These are phyloP conservation scores for Miltochrista miniata DNA, from an alignment of 2,888 invertebrate genomes.

Conservation along the genomic window DNA sequence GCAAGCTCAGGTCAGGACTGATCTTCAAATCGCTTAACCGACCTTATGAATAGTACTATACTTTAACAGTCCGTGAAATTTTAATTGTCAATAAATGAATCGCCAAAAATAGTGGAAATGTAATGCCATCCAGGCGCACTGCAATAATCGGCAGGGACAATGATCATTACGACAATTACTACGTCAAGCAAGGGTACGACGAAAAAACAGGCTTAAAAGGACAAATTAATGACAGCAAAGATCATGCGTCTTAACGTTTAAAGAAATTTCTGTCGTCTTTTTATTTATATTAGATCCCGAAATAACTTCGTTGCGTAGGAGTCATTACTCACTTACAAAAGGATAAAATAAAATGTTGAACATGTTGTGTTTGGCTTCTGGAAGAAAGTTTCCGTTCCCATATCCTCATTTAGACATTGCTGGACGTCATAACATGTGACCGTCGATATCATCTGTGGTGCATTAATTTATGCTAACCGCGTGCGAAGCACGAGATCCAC, in stretches of 20 bases:
- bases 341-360: constrained; percentile 23
- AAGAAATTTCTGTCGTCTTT: constrained; percentile 2
- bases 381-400: constrained; percentile 22
- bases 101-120: too few relatives aligned
- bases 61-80: too few relatives aligned
- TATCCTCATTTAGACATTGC: constrained; percentile 4
- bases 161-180: too few relatives aligned
- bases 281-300: constrained; percentile 10
- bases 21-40: too few relatives aligned
- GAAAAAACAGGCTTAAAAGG: not conserved
- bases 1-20: too few relatives aligned
- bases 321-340: constrained; percentile 16
- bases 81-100: too few relatives aligned
- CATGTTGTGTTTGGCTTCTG: constrained; percentile 12
- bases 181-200: too few relatives aligned
- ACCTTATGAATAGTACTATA: too few relatives aligned
- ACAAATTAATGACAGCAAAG: not conserved
- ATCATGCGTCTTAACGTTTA: constrained; percentile 17
- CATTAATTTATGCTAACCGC: constrained; percentile 23
- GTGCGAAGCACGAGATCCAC: not conserved
- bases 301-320: constrained; percentile 7
- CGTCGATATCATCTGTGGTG: constrained; percentile 22
- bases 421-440: constrained; percentile 16
- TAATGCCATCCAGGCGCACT: too few relatives aligned
- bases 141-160: too few relatives aligned